Evolutionary conservation across 1,140 invertebrate genomes (phyloP).

Genomic region (Melanaphis sacchari): DNA sequence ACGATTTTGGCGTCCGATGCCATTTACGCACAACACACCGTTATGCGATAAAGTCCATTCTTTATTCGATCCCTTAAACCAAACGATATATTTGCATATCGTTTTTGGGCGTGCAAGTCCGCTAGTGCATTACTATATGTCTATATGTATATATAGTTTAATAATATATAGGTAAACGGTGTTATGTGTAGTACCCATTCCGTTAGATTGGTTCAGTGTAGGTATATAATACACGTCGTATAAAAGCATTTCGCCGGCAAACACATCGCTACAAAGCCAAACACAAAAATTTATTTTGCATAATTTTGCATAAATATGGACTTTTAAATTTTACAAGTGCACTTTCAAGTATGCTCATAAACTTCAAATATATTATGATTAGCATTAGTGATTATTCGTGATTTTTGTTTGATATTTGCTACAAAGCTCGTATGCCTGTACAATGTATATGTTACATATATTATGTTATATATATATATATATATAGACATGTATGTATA

Average conservation of each 20-base stretch:
- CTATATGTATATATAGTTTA: not conserved
- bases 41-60: not conserved
- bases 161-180: not conserved
- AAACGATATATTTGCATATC: not conserved
- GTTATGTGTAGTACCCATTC: not conserved
- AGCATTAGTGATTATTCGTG: not conserved
- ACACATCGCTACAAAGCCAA: not conserved
- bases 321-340: constrained; percentile 5
- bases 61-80: not conserved
- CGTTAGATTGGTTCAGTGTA: not conserved
- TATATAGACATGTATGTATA: not conserved
- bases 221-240: not conserved
- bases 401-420: not conserved
- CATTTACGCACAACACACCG: not conserved
- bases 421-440: not conserved
- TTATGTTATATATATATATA: not conserved
- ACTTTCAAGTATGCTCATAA: not conserved
- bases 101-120: not conserved
- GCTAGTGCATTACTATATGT: not conserved
- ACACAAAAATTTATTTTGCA: not conserved
- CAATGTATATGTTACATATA: not conserved
- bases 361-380: not conserved
- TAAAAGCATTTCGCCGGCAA: not conserved
- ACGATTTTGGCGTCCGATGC: not conserved
- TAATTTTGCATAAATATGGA: constrained; percentile 25